Conservation (phyloP, 2,113 vertebrate species). For the Bufo gargarizans region DNA sequence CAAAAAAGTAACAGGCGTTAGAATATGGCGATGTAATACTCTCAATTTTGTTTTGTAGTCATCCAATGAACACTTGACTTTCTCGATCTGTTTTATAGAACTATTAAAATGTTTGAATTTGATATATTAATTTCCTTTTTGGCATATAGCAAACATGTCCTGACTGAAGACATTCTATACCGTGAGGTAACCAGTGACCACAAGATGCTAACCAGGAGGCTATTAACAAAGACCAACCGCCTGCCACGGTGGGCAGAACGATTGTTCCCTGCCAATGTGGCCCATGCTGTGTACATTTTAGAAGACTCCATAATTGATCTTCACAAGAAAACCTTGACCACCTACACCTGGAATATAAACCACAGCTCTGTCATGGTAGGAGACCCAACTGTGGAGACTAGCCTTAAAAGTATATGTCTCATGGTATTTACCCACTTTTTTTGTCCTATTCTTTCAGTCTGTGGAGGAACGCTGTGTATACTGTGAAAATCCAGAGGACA, state of each 20-base stretch:
- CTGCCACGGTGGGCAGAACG: constrained; percentile 92
- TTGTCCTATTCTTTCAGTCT: constrained; percentile 68
- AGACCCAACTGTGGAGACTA: background rate
- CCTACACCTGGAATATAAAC: constrained; percentile 95
- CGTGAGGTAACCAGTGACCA: constrained; percentile 91
- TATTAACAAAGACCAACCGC: constrained; percentile 95
- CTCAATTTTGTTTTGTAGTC: no score
- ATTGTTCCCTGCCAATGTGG: constrained; percentile 88
- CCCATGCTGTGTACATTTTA: constrained; percentile 91
- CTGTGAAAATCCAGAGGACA: constrained; percentile 85
- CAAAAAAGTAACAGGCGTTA: no score
- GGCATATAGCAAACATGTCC: constrained; percentile 88
- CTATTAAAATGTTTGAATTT: background rate
- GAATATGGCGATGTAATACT: no score
- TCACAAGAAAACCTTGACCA: constrained; percentile 90
- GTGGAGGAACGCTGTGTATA: constrained; percentile 93
- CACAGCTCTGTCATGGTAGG: constrained; percentile 91
- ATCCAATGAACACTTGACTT: no score
- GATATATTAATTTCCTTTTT: background rate
- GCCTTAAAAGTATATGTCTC: background rate
- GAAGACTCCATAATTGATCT: constrained; percentile 97
- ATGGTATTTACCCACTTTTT: background rate
- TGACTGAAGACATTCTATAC: constrained; percentile 95
- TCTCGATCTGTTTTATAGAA: no score
- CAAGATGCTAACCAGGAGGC: constrained; percentile 91